These are phyloP conservation scores for Lepus americanus DNA, from an alignment of 2,113 vertebrate genomes.

Conservation along the genomic window DNA sequence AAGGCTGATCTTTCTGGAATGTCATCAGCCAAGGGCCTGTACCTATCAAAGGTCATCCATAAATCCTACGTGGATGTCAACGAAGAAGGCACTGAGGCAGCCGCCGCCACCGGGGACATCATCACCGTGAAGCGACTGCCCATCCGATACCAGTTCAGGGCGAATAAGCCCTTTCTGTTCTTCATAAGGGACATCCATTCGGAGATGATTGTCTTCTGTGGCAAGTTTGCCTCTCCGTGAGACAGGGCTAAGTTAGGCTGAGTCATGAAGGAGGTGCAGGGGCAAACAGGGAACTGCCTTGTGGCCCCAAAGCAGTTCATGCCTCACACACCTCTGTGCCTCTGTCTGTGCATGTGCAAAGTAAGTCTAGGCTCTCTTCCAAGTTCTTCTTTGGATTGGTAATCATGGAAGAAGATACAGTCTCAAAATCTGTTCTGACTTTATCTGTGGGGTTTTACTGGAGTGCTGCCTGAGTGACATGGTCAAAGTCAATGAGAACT, in stretches of 20 bases:
- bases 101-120: conserved; percentile 68
- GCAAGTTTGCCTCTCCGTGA: conserved; percentile 84
- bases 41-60: conserved; percentile 82
- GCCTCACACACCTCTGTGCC: not conserved
- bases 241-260: not conserved
- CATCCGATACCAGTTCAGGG: conserved; percentile 76
- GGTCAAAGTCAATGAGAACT: not conserved
- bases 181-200: conserved; percentile 82
- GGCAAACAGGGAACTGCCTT: too few relatives aligned
- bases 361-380: not conserved
- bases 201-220: conserved; percentile 83
- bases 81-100: conserved; percentile 82
- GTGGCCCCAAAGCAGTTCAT: not conserved
- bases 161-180: conserved; percentile 86
- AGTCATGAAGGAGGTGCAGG: not conserved
- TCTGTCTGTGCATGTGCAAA: conserved; percentile 4
- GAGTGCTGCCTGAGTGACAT: not conserved
- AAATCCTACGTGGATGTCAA: conserved; percentile 84
- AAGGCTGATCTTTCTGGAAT: conserved; percentile 85
- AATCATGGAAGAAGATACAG: not conserved
- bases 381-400: not conserved
- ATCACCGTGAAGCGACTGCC: conserved; percentile 71
- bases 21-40: conserved; percentile 63
- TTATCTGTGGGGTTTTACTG: not conserved
- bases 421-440: not conserved